Percentiles rank a stretch among this genome's conserved stretches.
phyloP scores from a whole-genome alignment of 2,797 vertebrate species.

The Brachyrhaphis roseni region DNA sequence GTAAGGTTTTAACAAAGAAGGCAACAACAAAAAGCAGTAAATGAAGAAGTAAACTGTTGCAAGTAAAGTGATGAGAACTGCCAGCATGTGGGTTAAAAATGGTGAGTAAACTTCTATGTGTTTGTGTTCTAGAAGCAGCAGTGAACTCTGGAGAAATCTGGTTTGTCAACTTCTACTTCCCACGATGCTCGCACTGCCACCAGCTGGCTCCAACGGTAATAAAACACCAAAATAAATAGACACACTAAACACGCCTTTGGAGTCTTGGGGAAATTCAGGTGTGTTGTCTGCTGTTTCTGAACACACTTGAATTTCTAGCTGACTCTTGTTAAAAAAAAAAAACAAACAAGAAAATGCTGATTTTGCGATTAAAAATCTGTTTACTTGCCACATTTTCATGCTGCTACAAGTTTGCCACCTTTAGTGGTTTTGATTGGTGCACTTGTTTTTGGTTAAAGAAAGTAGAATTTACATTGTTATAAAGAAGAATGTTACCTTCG shows the following conservation, averaged over 20 bases:
- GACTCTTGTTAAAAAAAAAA: not conserved
- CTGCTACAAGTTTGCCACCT: not conserved
- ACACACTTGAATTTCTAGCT: not conserved
- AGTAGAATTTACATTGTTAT: not conserved
- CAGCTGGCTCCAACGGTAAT: conserved; percentile 92
- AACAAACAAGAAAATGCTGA: not conserved
- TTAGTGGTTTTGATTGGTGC: not conserved
- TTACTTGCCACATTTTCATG: not conserved
- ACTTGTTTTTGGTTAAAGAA: not conserved
- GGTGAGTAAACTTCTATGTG: conserved; percentile 9
- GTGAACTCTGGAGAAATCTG: conserved; percentile 95
- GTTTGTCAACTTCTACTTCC: conserved; percentile 98
- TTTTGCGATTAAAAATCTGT: not conserved
- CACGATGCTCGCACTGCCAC: conserved; percentile 97
- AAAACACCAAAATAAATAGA: not conserved
- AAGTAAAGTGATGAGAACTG: not conserved
- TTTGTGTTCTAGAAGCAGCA: conserved; percentile 86
- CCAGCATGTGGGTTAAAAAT: not conserved
- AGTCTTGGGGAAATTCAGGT: no score
- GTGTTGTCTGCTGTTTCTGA: not conserved
- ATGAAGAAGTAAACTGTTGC: not conserved
- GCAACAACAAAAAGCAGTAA: not conserved
- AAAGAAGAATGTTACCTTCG: not conserved
- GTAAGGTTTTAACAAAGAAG: conserved; percentile 72
- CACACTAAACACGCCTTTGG: not conserved